Conservation (phyloP, 2,113 vertebrate genomes). For the Axis porcinus region DNA sequence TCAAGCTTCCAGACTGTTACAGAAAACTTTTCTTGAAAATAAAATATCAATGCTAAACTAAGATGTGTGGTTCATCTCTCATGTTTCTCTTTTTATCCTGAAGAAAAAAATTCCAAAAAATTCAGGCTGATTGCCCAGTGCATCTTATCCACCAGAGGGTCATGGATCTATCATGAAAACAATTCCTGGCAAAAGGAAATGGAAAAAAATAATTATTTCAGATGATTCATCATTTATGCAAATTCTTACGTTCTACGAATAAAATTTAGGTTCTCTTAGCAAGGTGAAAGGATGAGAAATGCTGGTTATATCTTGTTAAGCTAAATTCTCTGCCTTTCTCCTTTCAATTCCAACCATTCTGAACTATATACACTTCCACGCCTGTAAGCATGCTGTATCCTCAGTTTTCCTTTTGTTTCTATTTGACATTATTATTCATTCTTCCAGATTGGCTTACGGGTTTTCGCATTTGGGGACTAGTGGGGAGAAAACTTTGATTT, state of each 20-base stretch:
- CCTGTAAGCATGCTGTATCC: background rate
- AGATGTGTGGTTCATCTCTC: background rate
- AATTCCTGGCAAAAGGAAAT: background rate
- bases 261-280: background rate
- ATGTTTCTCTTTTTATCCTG: background rate
- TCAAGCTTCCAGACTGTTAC: background rate
- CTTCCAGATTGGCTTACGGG: background rate
- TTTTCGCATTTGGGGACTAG: rapidly evolving
- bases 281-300: background rate
- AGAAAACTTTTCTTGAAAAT: background rate
- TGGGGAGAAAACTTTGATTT: background rate
- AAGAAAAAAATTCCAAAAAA: background rate
- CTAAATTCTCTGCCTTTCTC: background rate
- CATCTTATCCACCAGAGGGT: background rate
- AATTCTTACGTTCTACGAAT: background rate
- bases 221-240: background rate
- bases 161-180: background rate
- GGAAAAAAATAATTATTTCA: background rate
- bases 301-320: background rate
- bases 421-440: background rate
- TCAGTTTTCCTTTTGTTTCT: background rate
- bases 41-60: background rate
- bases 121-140: background rate
- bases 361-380: background rate
- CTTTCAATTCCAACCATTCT: background rate